Base-by-base conservation (phyloP, 2,888 invertebrate genomes). In the Scaeva pyrastri region DNA sequence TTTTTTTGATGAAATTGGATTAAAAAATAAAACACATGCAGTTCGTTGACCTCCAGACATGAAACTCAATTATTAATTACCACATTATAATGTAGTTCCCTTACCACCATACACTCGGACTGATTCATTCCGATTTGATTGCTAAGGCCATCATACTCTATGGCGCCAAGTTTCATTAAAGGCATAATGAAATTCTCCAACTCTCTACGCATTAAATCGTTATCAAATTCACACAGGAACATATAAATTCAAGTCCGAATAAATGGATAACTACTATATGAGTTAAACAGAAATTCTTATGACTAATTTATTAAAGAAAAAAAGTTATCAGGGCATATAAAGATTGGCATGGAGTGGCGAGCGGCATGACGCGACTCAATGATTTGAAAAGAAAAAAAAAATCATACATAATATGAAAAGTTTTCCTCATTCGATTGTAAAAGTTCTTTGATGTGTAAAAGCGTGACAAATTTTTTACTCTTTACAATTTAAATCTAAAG, bases 371-470 rank as follows among this genome's bases (percentile, higher is more conserved):
- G 5, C 31, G 31, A 31, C 31, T 31, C 31, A n/a, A n/a, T n/a
- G n/a, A n/a, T n/a, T n/a, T n/a, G n/a, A n/a, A n/a, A n/a, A n/a
- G 31, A 5, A 31, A 31, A 31, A 31, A 31, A 31, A 31, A 31
- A n/a, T n/a, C 6, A 5, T 31, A 31, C 3, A n/a, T n/a, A n/a
- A 55, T n/a, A 43, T 23, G 10, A 19, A 66, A 66, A 66, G 48
- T 48, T 48, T 45, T 66, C 66, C 66, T 48, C 14, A 66, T 66
- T 66, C 66, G 66, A 66, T 66, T 48, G 26, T 45, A 39, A 48
- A n/a, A 31, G 36, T 19, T 48, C 48, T 66, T 66, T 66, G 48
- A 66, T 23, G 23, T 66, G 23, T 23, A 14, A 36, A 66, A 48
- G 66, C 16, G 62, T 62, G 43, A 62, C 43, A 16, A 26, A 23